Conservation (phyloP, 2,888 invertebrate genomes). For the Epistrophella euchroma region DNA sequence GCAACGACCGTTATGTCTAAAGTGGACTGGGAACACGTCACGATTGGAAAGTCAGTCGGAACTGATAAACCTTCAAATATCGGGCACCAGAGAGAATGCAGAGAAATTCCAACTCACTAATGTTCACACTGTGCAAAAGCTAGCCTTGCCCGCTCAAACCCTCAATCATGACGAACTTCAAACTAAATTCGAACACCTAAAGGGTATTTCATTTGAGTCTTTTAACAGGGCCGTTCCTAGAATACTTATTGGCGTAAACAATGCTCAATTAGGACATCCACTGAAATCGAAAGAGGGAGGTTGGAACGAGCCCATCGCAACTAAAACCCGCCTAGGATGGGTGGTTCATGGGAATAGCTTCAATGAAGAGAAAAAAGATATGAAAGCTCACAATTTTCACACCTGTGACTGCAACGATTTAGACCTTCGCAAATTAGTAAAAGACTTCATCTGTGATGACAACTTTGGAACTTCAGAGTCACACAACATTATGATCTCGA, state of each 20-base stretch:
- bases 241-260: slow-evolving; percentile 24
- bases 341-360: slow-evolving; percentile 6
- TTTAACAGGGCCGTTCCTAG: not conserved
- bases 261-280: slow-evolving; percentile 8
- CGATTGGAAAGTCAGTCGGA: not conserved
- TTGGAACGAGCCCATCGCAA: slow-evolving; percentile 13
- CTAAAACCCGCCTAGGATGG: slow-evolving; percentile 56
- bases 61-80: slow-evolving; percentile 5
- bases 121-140: not conserved
- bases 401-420: not conserved
- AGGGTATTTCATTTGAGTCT: not conserved
- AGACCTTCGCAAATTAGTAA: not conserved
- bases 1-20: not conserved
- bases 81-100: not conserved
- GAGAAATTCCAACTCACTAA: not conserved
- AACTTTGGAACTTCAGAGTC: slow-evolving; percentile 23
- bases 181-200: not conserved
- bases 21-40: not conserved
- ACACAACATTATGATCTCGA: not conserved
- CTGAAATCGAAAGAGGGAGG: slow-evolving; percentile 27
- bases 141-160: not conserved
- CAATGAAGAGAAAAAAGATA: not conserved
- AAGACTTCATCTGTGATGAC: not conserved
- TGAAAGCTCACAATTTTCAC: slow-evolving; percentile 36
- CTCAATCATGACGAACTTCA: not conserved